Conservation (phyloP, 2,888 invertebrate genomes). For the Apocheima hispidaria region DNA sequence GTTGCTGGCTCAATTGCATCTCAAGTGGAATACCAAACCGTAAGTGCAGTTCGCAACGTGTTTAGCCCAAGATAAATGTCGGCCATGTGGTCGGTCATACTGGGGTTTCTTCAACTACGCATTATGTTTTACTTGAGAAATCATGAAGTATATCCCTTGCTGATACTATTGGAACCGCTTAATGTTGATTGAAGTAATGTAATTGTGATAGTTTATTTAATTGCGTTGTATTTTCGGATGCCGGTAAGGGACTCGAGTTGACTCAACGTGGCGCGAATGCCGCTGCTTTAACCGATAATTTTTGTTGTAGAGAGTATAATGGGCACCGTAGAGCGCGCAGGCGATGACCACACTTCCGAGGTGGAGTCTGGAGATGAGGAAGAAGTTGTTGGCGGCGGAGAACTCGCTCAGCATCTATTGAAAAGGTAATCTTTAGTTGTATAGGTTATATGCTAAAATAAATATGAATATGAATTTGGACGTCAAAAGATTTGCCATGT, state of each 20-base stretch:
- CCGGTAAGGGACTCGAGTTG: conserved; percentile 60
- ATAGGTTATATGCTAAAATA: too few relatives aligned
- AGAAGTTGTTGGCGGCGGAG: conserved; percentile 84
- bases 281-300: conserved; percentile 48
- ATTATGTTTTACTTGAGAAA: conserved; percentile 71
- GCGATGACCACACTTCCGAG: conserved; percentile 87
- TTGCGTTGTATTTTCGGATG: conserved; percentile 47
- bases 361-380: conserved; percentile 89
- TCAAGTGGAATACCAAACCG: conserved; percentile 39
- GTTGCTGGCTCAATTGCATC: conserved; percentile 40
- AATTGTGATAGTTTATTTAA: conserved; percentile 34
- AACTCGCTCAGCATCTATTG: conserved; percentile 75
- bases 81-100: conserved; percentile 80
- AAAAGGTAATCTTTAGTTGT: conserved; percentile 67
- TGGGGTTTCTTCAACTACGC: conserved; percentile 77
- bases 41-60: conserved; percentile 47
- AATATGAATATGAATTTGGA: too few relatives aligned
- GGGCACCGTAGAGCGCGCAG: conserved; percentile 89
- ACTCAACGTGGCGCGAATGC: conserved; percentile 79
- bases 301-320: conserved; percentile 80
- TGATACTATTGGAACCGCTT: conserved; percentile 40
- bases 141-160: conserved; percentile 42
- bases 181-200: conserved; percentile 32
- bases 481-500: too few relatives aligned
- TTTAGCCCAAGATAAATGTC: conserved; percentile 47